Conservation (phyloP, 2,888 invertebrate genomes). For the Gortyna flavago region DNA sequence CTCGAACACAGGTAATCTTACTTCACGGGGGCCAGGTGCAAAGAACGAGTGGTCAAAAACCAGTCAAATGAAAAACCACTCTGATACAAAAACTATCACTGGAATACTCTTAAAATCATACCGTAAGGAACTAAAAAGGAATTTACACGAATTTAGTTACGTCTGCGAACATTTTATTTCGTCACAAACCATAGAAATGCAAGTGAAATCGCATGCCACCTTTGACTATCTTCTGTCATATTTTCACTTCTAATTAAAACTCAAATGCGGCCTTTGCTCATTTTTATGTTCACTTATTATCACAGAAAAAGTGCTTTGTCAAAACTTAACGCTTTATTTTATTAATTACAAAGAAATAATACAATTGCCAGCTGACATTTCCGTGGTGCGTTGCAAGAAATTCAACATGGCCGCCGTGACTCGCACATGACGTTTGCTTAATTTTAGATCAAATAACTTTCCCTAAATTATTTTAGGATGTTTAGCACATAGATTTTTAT, state of each 20-base stretch:
- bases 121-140: slow-evolving; percentile 80
- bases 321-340: slow-evolving; percentile 77
- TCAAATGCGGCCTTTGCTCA: slow-evolving; percentile 69
- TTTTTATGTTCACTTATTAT: slow-evolving; percentile 71
- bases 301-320: slow-evolving; percentile 73
- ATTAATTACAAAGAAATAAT: slow-evolving; percentile 82
- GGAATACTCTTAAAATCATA: slow-evolving; percentile 81
- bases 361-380: slow-evolving; percentile 90
- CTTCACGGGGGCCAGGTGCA: slow-evolving; percentile 78
- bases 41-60: slow-evolving; percentile 72
- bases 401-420: slow-evolving; percentile 89
- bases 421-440: slow-evolving; percentile 85
- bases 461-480: slow-evolving; percentile 23
- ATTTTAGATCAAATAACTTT: slow-evolving; percentile 71
- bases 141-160: slow-evolving; percentile 79
- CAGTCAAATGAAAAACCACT: slow-evolving; percentile 77
- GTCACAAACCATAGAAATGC: slow-evolving; percentile 89
- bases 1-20: slow-evolving; percentile 75
- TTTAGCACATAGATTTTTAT: background rate
- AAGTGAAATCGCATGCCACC: slow-evolving; percentile 89
- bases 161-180: slow-evolving; percentile 85
- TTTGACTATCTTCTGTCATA: slow-evolving; percentile 85
- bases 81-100: slow-evolving; percentile 77
- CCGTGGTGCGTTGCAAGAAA: slow-evolving; percentile 89
- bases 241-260: slow-evolving; percentile 79